These are phyloP conservation scores for Abscondita cerata DNA, from an alignment of 2,888 invertebrate species.

Conservation along the genomic window DNA sequence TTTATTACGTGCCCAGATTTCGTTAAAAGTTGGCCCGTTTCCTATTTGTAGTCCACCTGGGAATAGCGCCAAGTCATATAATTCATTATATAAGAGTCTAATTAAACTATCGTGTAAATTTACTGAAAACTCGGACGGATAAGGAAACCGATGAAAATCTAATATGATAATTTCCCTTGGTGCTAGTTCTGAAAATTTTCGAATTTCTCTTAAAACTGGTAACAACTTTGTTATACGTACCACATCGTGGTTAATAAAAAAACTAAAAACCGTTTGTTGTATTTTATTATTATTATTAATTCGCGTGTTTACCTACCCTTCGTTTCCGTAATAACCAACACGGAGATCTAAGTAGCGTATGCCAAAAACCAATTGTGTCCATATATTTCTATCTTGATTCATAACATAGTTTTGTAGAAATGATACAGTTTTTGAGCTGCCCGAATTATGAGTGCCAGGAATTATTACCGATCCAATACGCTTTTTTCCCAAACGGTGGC, in stretches of 20 bases:
- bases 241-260: slow-evolving; percentile 78
- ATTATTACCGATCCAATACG: slow-evolving; percentile 68
- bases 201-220: slow-evolving; percentile 72
- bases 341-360: slow-evolving; percentile 83
- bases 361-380: slow-evolving; percentile 85
- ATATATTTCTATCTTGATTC: slow-evolving; percentile 80
- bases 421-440: slow-evolving; percentile 62
- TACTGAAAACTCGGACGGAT: slow-evolving; percentile 50
- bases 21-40: slow-evolving; percentile 64
- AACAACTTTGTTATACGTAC: slow-evolving; percentile 72
- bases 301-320: slow-evolving; percentile 37
- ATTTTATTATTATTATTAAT: not conserved
- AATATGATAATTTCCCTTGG: slow-evolving; percentile 76
- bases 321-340: slow-evolving; percentile 69
- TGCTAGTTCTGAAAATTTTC: slow-evolving; percentile 70
- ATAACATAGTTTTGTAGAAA: slow-evolving; percentile 58
- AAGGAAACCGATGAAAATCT: slow-evolving; percentile 84
- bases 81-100: slow-evolving; percentile 60
- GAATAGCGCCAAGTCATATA: slow-evolving; percentile 63
- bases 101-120: slow-evolving; percentile 61
- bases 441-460: slow-evolving; percentile 75
- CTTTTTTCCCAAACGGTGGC: slow-evolving; percentile 63
- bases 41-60: slow-evolving; percentile 56
- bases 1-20: slow-evolving; percentile 64
- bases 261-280: slow-evolving; percentile 59